phyloP scores from a whole-genome alignment of 1,140 invertebrate species.

The Adoxophyes honmai region DNA sequence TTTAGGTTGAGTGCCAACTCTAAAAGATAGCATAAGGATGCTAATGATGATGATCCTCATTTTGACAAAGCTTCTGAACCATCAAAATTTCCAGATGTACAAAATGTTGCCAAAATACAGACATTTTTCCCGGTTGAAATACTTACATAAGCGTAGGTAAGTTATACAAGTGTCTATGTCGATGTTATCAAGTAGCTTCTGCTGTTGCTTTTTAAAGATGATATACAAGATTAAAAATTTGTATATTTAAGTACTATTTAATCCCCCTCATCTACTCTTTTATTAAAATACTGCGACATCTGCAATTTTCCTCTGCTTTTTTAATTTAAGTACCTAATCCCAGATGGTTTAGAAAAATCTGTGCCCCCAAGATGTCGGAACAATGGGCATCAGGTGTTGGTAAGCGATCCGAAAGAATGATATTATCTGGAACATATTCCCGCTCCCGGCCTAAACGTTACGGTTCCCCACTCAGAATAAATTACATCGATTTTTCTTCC shows the following conservation, averaged over 20 bases:
- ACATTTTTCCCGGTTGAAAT: too few relatives aligned
- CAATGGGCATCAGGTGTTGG: constrained; percentile 62
- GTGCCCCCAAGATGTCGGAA: constrained; percentile 29
- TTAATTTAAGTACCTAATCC: constrained; percentile 22
- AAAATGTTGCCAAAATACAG: too few relatives aligned
- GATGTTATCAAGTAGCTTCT: too few relatives aligned
- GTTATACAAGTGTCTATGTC: too few relatives aligned
- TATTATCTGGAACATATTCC: constrained; percentile 67
- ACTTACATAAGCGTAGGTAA: too few relatives aligned
- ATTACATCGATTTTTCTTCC: constrained; percentile 36
- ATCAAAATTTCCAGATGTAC: too few relatives aligned
- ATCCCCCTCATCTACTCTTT: background rate
- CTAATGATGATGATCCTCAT: too few relatives aligned
- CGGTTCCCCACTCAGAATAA: constrained; percentile 55
- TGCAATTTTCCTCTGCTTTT: background rate
- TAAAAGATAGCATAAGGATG: too few relatives aligned
- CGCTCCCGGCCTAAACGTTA: constrained; percentile 42
- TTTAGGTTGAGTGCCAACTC: too few relatives aligned
- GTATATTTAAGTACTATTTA: background rate
- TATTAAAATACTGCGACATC: background rate
- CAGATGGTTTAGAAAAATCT: constrained; percentile 39
- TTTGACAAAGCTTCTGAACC: too few relatives aligned
- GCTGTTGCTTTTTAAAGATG: too few relatives aligned
- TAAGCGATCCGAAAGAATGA: constrained; percentile 55
- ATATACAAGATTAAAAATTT: too few relatives aligned